Evolutionary conservation across 2,113 vertebrate genomes (phyloP), one percentile per base, ranked within the genome.

Genomic region (Leucopsar rothschildi): DNA sequence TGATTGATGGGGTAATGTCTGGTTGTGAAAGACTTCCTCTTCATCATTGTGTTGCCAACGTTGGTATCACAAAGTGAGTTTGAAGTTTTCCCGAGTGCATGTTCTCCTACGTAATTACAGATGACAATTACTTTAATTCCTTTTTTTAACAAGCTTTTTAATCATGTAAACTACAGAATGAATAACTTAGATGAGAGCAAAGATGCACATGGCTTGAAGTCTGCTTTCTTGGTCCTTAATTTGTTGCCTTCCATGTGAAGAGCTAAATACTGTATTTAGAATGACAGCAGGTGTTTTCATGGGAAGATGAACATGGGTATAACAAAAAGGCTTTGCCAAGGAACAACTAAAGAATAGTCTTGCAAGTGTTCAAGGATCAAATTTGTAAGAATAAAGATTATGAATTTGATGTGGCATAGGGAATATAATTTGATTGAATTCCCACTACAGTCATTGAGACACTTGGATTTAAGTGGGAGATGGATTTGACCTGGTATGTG

Each of bases 1-100:
- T 98, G 97, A 98, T 96, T 96, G 97, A 98, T 97, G 95, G 92
- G 84, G 52, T 89, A 93, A 94, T 92, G 92, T 97, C 89, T 97
- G 90, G 35, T 86, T 87, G 57, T 95, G 84, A 97, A 97, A 97
- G 90, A 94, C 93, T 92, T 96, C 86, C 75, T 93, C 88, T 97
- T 97, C 95, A 97, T 98, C 96, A 95, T 82, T 93, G 90, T 94
- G 83, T 96, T 89, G 65, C 70, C 50, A 39, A 79, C 52, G 59
- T 39, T 96, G 80, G 88, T 88, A 94, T 76, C 60, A 28, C 73
- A 95, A 96, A 97, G 59, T 92, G 66, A 95, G 78, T 89, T 91
- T 96, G 96, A 97, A 96, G 75, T 97, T 97, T 96, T 96, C 92
- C 90, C 27, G 15, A 89, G 88, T 92, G 82, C 53, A 57, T 91